These are phyloP conservation scores for Dermatemys mawii DNA, from an alignment of 2,113 vertebrate genomes.

Conservation along the genomic window DNA sequence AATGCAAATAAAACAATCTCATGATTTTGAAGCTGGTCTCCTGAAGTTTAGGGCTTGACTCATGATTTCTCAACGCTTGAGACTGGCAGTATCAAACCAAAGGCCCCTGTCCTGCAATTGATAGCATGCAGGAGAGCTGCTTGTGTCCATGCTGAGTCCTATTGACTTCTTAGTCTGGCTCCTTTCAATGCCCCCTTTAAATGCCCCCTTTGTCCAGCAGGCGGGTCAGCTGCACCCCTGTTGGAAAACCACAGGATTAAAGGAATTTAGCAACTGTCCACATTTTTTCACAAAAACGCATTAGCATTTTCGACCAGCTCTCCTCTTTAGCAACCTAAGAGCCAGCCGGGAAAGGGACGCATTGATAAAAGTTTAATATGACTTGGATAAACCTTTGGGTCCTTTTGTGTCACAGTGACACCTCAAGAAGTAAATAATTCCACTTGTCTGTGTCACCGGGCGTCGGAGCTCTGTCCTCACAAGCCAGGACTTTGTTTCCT, in stretches of 20 bases:
- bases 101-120: background rate
- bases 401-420: background rate
- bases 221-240: background rate
- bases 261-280: background rate
- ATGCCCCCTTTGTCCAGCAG: background rate
- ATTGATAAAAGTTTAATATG: background rate
- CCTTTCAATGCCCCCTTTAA: background rate
- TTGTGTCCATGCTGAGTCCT: background rate
- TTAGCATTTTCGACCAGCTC: background rate
- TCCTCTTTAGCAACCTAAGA: background rate
- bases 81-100: background rate
- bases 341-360: background rate
- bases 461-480: background rate
- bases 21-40: background rate
- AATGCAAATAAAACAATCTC: too few species aligned
- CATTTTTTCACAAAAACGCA: background rate
- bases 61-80: background rate
- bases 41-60: background rate
- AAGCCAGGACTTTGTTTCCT: background rate
- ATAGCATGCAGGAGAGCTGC: background rate
- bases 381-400: background rate
- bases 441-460: background rate
- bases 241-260: background rate
- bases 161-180: background rate
- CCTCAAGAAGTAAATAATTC: background rate